phyloP scores from a whole-genome alignment of 1,140 invertebrate genomes.

The Drosophila equinoxialis region DNA sequence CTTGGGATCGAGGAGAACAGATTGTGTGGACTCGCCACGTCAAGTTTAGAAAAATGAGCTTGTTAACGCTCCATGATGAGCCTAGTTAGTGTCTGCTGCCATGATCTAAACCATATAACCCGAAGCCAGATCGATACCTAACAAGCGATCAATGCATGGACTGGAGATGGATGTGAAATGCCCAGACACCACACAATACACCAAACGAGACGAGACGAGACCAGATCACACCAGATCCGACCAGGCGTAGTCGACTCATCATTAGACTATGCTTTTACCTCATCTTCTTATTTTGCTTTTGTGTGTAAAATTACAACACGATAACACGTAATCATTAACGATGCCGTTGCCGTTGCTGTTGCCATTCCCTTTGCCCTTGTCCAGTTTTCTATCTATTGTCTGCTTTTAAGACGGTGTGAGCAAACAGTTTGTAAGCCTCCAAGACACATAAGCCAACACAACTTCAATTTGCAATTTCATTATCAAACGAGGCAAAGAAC shows the following conservation, averaged over 20 bases:
- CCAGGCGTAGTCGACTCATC: conserved; percentile 48
- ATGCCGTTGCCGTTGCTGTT: conserved; percentile 30
- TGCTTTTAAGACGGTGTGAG: conserved; percentile 59
- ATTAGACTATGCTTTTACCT: conserved; percentile 54
- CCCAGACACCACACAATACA: background rate
- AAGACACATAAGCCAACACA: conserved; percentile 20
- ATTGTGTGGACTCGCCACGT: conserved; percentile 57
- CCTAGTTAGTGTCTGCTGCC: conserved; percentile 77
- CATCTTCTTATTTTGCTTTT: conserved; percentile 30
- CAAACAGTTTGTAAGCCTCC: conserved; percentile 62
- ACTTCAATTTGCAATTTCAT: conserved; percentile 75
- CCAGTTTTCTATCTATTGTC: conserved; percentile 1
- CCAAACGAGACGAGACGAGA: too few species aligned
- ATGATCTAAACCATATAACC: conserved; percentile 80
- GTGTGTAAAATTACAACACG: conserved; percentile 82
- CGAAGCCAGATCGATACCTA: conserved; percentile 59
- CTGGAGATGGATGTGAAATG: conserved; percentile 41
- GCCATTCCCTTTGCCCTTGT: conserved; percentile 1
- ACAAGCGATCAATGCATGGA: conserved; percentile 53
- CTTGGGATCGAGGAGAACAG: conserved; percentile 24
- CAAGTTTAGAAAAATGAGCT: conserved; percentile 82
- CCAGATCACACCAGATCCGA: background rate
- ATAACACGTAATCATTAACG: conserved; percentile 82
- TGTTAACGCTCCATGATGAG: conserved; percentile 82
- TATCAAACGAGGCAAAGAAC: conserved; percentile 80